Evolutionary conservation across 2,113 vertebrate genomes (phyloP).

Genomic region (Channa maculata): DNA sequence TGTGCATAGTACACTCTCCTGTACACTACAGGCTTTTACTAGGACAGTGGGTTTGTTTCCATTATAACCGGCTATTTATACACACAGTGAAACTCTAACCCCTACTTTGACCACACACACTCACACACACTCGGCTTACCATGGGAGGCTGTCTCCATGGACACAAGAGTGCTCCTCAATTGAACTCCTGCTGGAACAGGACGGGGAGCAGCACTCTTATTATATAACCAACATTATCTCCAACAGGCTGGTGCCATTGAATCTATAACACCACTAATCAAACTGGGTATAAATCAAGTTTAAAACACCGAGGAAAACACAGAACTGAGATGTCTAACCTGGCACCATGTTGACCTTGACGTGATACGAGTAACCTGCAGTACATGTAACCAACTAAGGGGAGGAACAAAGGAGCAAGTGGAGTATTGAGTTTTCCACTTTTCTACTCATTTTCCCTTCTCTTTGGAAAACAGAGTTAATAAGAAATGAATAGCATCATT

Average conservation of each 20-base stretch:
- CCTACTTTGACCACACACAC: constrained; percentile 40
- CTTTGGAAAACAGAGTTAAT: no score
- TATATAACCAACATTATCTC: constrained; percentile 45
- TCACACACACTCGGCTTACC: constrained; percentile 37
- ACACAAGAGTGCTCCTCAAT: constrained; percentile 53
- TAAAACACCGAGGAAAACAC: constrained; percentile 1
- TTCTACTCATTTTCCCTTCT: no score
- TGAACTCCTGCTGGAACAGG: constrained; percentile 36
- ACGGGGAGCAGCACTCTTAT: constrained; percentile 5
- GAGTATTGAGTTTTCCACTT: constrained; percentile 34
- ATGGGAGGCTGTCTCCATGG: constrained; percentile 67
- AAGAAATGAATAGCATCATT: neutral
- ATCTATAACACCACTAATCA: constrained; percentile 32
- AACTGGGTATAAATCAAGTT: neutral
- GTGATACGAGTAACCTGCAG: neutral
- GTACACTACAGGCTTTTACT: constrained; percentile 28
- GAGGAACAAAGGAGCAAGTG: constrained; percentile 1
- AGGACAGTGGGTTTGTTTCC: constrained; percentile 49
- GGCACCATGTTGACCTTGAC: constrained; percentile 56
- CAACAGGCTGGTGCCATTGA: constrained; percentile 16
- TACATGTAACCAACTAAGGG: neutral
- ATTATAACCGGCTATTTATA: constrained; percentile 67
- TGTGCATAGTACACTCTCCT: constrained; percentile 7
- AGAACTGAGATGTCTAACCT: constrained; percentile 19
- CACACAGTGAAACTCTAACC: constrained; percentile 57